Conservation (phyloP, 2,888 invertebrate species). For the Agonopterix arenella region DNA sequence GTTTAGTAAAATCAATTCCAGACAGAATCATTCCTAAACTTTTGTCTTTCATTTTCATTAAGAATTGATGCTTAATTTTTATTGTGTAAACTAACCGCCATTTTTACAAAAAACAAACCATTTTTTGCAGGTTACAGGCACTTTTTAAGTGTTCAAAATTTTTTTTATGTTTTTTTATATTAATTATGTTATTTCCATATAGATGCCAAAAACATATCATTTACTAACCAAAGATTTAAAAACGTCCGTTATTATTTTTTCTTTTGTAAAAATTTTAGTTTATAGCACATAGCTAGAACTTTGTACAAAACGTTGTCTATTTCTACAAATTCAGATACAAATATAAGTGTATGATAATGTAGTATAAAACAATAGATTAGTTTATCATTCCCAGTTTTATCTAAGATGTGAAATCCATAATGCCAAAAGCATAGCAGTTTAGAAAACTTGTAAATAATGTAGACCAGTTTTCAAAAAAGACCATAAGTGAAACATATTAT, state of each 20-base stretch:
- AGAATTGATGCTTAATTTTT: too few species aligned
- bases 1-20: too few species aligned
- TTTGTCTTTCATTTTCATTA: too few species aligned
- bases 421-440: constrained; percentile 32
- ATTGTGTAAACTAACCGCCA: too few species aligned
- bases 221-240: not conserved
- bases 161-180: too few species aligned
- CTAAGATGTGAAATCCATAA: constrained; percentile 30
- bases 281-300: not conserved
- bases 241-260: not conserved
- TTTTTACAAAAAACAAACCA: too few species aligned
- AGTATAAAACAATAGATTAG: constrained; percentile 6
- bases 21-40: too few species aligned
- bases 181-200: too few species aligned
- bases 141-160: too few species aligned
- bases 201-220: not conserved
- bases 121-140: too few species aligned
- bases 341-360: constrained; percentile 11
- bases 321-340: constrained; percentile 27
- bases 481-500: too few species aligned
- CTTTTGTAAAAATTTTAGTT: not conserved
- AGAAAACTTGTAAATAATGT: constrained; percentile 11
- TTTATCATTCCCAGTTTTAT: not conserved
- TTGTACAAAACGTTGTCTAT: constrained; percentile 33
- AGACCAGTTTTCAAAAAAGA: constrained; percentile 1